Conservation (phyloP, 2,888 invertebrate genomes). For the Lordiphosa andalusiaca region DNA sequence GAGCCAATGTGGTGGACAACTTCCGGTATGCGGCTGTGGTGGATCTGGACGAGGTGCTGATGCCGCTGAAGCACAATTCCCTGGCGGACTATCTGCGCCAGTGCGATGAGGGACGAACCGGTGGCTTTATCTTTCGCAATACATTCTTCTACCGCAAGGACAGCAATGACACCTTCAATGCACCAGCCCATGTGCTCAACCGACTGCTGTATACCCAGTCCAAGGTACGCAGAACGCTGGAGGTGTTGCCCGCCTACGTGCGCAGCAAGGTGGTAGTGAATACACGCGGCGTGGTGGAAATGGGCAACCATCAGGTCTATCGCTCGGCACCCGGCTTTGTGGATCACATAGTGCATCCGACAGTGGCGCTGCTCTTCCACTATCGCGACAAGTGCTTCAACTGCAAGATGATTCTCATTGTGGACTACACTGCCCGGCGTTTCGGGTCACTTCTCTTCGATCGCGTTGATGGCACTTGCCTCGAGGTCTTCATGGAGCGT, state of each 20-base stretch:
- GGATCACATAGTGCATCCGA: conserved; percentile 70
- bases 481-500: conserved; percentile 64
- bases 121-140: conserved; percentile 81
- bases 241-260: conserved; percentile 84
- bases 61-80: conserved; percentile 89
- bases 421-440: conserved; percentile 77
- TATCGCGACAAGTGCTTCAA: conserved; percentile 78
- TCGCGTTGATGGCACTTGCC: conserved; percentile 76
- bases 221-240: conserved; percentile 75
- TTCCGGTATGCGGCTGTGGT: conserved; percentile 91
- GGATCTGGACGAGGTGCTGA: conserved; percentile 92
- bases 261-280: conserved; percentile 93
- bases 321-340: conserved; percentile 65
- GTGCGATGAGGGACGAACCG: conserved; percentile 75
- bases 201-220: conserved; percentile 79
- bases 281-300: conserved; percentile 90
- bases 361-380: conserved; percentile 78
- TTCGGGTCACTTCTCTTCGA: conserved; percentile 78
- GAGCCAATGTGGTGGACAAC: conserved; percentile 87
- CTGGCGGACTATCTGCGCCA: conserved; percentile 81
- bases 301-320: conserved; percentile 92
- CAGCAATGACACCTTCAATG: conserved; percentile 78
- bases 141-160: conserved; percentile 81
- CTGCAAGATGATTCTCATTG: conserved; percentile 67
- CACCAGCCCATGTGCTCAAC: conserved; percentile 68